These are phyloP conservation scores for Lonchura striata DNA, from an alignment of 2,113 vertebrate species.

Conservation along the genomic window DNA sequence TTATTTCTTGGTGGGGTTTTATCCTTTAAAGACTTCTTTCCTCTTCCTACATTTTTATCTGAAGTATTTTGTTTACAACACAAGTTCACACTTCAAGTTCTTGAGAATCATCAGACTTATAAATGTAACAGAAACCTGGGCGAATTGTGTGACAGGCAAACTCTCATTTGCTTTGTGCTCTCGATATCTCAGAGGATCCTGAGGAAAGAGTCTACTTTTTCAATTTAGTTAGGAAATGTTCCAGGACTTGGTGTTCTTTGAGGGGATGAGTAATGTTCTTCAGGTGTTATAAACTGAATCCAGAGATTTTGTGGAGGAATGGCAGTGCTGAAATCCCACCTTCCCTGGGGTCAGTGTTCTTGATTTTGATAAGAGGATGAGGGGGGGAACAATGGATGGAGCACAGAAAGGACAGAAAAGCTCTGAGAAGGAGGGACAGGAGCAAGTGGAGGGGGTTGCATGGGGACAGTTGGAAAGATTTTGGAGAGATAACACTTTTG, in stretches of 20 bases:
- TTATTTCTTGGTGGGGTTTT: not conserved
- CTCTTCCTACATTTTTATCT: not conserved
- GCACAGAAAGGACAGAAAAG: not conserved
- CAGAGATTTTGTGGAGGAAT: not conserved
- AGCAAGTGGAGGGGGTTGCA: not conserved
- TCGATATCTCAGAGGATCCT: slow-evolving; percentile 2
- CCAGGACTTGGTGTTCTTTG: not conserved
- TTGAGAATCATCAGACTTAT: slow-evolving; percentile 18
- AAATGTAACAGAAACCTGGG: slow-evolving; percentile 38
- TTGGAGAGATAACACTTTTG: rapidly evolving
- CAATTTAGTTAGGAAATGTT: not conserved
- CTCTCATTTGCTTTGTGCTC: not conserved
- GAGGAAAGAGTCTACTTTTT: not conserved
- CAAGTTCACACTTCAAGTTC: not conserved
- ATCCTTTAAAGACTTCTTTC: not conserved
- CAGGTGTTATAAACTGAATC: not conserved
- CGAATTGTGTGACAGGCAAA: not conserved
- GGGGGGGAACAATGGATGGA: not conserved
- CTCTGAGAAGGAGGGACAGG: not conserved
- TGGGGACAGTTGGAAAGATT: not conserved
- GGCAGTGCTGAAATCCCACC: not conserved
- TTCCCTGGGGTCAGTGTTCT: not conserved
- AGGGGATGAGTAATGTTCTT: not conserved
- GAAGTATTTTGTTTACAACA: slow-evolving; percentile 54
- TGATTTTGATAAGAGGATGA: not conserved